Evolutionary conservation across 2,888 invertebrate species (phyloP).

Genomic region (Bedellia somnulentella): DNA sequence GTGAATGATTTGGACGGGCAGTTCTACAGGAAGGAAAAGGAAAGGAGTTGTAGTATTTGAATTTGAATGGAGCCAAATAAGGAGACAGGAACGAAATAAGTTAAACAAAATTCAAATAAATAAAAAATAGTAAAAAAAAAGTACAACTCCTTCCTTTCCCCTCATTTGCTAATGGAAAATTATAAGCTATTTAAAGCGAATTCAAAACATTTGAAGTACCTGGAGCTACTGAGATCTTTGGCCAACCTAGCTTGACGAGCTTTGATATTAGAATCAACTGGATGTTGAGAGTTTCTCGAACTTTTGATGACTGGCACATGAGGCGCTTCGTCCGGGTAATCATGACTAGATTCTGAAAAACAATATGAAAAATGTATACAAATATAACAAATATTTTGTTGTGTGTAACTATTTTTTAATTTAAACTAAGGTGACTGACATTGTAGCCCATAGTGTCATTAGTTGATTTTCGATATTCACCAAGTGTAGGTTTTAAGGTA

Average conservation of each 20-base stretch:
- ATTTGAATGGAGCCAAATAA: conserved; percentile 33
- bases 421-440: too few species aligned
- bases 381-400: too few species aligned
- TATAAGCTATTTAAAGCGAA: not conserved
- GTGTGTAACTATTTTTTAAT: too few species aligned
- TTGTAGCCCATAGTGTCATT: too few species aligned
- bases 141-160: conserved; percentile 49
- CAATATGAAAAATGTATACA: conserved; percentile 11
- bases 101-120: conserved; percentile 12
- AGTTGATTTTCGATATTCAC: too few species aligned
- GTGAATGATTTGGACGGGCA: conserved; percentile 23
- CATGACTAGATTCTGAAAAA: conserved; percentile 50
- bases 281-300: conserved; percentile 21
- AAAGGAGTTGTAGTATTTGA: conserved; percentile 26
- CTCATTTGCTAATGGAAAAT: conserved; percentile 34
- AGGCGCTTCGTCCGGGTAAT: conserved; percentile 39
- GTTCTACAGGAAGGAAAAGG: conserved; percentile 45
- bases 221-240: conserved; percentile 41
- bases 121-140: conserved; percentile 12
- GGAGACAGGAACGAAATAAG: conserved; percentile 42
- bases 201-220: too few species aligned
- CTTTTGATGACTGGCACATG: conserved; percentile 47
- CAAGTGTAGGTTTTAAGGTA: too few species aligned
- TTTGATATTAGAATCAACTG: conserved; percentile 40
- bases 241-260: conserved; percentile 51